Base-by-base conservation (phyloP, 2,888 invertebrate genomes). In the Yponomeuta cagnagella region DNA sequence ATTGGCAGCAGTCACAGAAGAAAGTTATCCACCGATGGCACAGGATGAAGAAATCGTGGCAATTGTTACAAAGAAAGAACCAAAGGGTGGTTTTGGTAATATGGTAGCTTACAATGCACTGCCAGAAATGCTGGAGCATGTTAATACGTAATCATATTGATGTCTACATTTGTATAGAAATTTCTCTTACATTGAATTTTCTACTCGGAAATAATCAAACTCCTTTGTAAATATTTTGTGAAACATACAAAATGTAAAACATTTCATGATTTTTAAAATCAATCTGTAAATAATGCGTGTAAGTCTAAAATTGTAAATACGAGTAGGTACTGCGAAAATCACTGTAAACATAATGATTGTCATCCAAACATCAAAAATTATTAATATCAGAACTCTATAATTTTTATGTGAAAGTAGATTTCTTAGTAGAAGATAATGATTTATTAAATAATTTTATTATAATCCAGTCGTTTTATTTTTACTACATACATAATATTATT, bases 61-160 rank as follows among this genome's bases (percentile, higher is more conserved):
- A 8, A 93, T 93, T 71, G 88, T 93, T 63, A 93, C 93, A 30
- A 93, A 93, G 74, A 93, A 93, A 74, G 93, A 93, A 77, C 87
- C 90, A 8, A 89, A 90, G 81, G 86, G 78, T 70, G 77, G 84
- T 72, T 90, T 91, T 75, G 89, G 89, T 23, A 90, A 92, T 76
- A 93, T 93, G 93, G 93, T 93, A 30, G 93, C 93, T 68, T 93
- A 93, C 76, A 93, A 93, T 76, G 92, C 84, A 68, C 78, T 93
- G 71, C 93, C 93, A 71, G 93, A 93, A 85, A 92, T 92, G 89
- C 77, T 92, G 65, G 90, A 91, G 75, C 90, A 90, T 80, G 87
- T 91, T 23, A 88, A 86, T 79, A 85, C 87, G 72, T 79, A 78
- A 71, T 58, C 30, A 52, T 1, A 69, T 52, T 23, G 8, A 69